Conservation (phyloP, 2,888 invertebrate species). For the Drosophila bunnanda region DNA sequence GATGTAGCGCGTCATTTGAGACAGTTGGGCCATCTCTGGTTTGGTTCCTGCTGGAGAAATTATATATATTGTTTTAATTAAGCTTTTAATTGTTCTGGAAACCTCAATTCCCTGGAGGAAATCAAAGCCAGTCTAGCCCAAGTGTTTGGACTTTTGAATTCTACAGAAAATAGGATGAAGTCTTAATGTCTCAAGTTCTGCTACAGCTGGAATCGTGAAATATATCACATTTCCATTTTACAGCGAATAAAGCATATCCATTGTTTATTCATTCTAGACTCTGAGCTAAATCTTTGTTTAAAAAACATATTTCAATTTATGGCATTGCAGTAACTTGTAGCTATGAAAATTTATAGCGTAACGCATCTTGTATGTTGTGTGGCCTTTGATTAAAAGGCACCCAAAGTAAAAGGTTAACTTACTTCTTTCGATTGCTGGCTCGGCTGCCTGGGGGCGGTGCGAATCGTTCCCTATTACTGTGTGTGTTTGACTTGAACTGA, state of each 20-base stretch:
- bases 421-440: too few relatives aligned
- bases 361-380: not conserved
- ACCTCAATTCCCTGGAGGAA: not conserved
- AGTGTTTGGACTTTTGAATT: not conserved
- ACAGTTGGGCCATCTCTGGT: constrained; percentile 15
- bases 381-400: not conserved
- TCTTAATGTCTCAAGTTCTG: not conserved
- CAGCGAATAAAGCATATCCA: not conserved
- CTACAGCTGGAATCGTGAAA: too few relatives aligned
- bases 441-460: too few relatives aligned
- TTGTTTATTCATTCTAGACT: not conserved
- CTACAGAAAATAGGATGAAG: not conserved
- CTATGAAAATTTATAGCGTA: too few relatives aligned
- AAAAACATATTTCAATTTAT: too few relatives aligned
- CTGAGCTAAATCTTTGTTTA: not conserved
- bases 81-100: not conserved
- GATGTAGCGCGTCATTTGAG: constrained; percentile 20
- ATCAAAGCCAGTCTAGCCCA: not conserved
- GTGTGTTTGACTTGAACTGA: too few relatives aligned
- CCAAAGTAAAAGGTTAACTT: not conserved
- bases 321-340: too few relatives aligned
- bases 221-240: too few relatives aligned
- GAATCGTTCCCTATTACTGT: too few relatives aligned
- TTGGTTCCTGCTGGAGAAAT: not conserved
- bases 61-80: not conserved